Base-by-base conservation (phyloP, 2,888 invertebrate species). In the Agrenia bidenticulata region DNA sequence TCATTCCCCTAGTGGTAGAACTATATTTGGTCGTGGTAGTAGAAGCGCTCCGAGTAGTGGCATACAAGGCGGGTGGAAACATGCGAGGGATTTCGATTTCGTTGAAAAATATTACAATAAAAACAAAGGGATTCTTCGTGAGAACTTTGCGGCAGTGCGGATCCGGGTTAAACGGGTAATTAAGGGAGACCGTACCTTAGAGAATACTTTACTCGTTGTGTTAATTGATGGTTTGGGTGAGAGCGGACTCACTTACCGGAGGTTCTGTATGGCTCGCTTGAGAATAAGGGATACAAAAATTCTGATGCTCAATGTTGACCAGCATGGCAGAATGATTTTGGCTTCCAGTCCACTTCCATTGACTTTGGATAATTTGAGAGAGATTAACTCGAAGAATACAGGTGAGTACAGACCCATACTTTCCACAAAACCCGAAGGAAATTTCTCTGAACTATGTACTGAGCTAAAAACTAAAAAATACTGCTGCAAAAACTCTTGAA, bases 91-190 rank as follows among this genome's bases (percentile, higher is more conserved):
- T n/a, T 19, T 5, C 45, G 45, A 45, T 15, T 11, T 45, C n/a
- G 19, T 45, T 5, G 45, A 45, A 15, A 45, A 15, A 5, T 17
- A 11, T n/a, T 45, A 45, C n/a, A 11, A 11, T 7, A 32, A 32
- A 11, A 53, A 19, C 13, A 53, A 53, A 51, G 51, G 17, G n/a
- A 24, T 24, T 17, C 9, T 21, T 17, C 45, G 67, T n/a, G 54
- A 70, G 23, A 51, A 37, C 57, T 11, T 57, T 24, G 24, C 26
- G 24, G 74, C 71, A n/a, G 67, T 66, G 27, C 63, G 66, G 37
- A 70, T 74, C 23, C 60, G 65, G 21, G 74, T 74, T 39, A 74
- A 74, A 64, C 65, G 74, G 50, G 70, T 74, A 32, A 72, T 74
- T 60, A 69, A 62, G 63, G 74, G 74, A 24, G 74, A 74, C 63